Percentiles rank a stretch among this genome's conserved stretches.
Evolutionary conservation across 2,113 vertebrate genomes (phyloP).

Genomic region (Misgurnus anguillicaudatus): DNA sequence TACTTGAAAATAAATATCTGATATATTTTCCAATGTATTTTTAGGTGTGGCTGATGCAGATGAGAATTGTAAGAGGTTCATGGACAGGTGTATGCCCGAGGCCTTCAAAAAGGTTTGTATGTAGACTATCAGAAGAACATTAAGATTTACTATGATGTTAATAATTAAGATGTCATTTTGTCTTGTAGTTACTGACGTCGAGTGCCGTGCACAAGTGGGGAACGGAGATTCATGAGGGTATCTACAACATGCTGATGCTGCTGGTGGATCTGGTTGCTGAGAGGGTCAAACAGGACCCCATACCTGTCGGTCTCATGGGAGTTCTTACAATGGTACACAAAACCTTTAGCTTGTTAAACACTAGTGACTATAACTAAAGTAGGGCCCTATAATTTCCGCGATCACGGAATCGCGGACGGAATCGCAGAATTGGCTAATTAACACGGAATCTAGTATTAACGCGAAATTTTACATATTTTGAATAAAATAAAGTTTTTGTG

Average conservation of each 20-base stretch:
- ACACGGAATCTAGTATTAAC: too few relatives aligned
- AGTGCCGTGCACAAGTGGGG: slow-evolving; percentile 99
- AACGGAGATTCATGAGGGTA: slow-evolving; percentile 98
- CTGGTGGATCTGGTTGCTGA: slow-evolving; percentile 95
- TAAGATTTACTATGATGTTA: neutral
- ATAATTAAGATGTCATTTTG: slow-evolving; percentile 1
- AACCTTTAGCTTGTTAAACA: neutral
- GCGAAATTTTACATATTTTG: too few relatives aligned
- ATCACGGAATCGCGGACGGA: too few relatives aligned
- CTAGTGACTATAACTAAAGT: neutral
- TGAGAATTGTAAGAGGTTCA: slow-evolving; percentile 97
- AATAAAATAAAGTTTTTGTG: too few relatives aligned
- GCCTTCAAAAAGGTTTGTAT: slow-evolving; percentile 93
- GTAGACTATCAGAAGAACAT: neutral
- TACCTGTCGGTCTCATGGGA: slow-evolving; percentile 87
- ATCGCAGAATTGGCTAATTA: too few relatives aligned
- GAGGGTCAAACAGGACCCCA: slow-evolving; percentile 93
- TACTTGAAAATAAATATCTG: neutral
- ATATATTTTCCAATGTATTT: slow-evolving; percentile 46
- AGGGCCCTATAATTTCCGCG: too few relatives aligned
- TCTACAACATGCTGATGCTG: slow-evolving; percentile 99
- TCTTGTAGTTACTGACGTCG: slow-evolving; percentile 87
- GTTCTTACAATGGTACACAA: slow-evolving; percentile 90
- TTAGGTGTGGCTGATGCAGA: slow-evolving; percentile 95
- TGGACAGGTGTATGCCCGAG: slow-evolving; percentile 98